Conservation (phyloP, 1,140 invertebrate species). For the Lepidurus couesii region DNA sequence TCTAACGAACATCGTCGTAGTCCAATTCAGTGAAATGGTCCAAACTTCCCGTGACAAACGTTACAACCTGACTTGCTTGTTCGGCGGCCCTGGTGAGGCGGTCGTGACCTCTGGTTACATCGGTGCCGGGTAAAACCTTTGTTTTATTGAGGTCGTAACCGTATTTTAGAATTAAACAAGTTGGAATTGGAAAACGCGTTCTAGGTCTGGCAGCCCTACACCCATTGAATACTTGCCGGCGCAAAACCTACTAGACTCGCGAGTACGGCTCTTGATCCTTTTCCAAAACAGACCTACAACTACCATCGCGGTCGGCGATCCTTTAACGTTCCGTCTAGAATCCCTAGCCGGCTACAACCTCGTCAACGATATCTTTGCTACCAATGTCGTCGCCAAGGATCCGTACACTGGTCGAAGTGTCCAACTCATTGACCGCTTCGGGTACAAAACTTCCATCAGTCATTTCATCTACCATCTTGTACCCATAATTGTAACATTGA, state of each 20-base stretch:
- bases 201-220: constrained; percentile 76
- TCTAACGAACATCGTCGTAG: constrained; percentile 88
- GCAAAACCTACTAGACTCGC: constrained; percentile 80
- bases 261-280: constrained; percentile 73
- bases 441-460: constrained; percentile 51
- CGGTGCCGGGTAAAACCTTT: constrained; percentile 70
- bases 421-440: constrained; percentile 80
- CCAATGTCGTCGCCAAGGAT: constrained; percentile 86
- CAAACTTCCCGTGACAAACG: constrained; percentile 84
- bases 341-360: constrained; percentile 84
- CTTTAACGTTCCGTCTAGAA: constrained; percentile 80
- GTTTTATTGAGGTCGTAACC: constrained; percentile 11
- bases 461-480: too few species aligned
- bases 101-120: constrained; percentile 90
- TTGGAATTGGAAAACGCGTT: constrained; percentile 22
- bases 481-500: constrained; percentile 25
- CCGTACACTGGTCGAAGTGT: constrained; percentile 84
- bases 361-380: constrained; percentile 82
- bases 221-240: constrained; percentile 85
- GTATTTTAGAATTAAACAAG: constrained; percentile 21
- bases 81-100: constrained; percentile 82
- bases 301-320: constrained; percentile 89
- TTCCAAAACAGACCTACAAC: constrained; percentile 86
- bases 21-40: constrained; percentile 87
- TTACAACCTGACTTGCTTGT: constrained; percentile 85